These are phyloP conservation scores for Pteruthius melanotis DNA, from an alignment of 2,113 vertebrate species.

Conservation along the genomic window DNA sequence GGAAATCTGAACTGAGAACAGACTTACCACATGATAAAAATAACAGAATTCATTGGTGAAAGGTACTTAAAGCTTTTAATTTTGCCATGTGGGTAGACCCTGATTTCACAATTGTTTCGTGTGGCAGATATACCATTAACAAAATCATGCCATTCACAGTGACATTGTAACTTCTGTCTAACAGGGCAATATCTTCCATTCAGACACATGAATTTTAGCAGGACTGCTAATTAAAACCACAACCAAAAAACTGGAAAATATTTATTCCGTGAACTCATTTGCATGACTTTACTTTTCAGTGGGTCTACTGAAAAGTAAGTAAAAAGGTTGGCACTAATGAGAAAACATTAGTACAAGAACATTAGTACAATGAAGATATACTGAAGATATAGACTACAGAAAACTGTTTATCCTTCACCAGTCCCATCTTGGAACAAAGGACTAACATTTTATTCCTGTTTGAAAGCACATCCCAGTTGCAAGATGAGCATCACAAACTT, in stretches of 20 bases:
- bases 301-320: neutral
- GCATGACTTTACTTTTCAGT: neutral
- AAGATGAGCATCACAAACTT: neutral
- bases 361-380: neutral
- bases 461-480: neutral
- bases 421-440: neutral
- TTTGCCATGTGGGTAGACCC: neutral
- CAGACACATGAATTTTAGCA: neutral
- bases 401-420: neutral
- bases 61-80: neutral
- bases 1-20: slow-evolving; percentile 21
- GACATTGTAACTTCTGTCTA: neutral
- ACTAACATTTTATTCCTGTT: neutral
- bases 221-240: neutral
- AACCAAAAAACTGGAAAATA: neutral
- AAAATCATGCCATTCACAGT: neutral
- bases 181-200: neutral
- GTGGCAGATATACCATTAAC: neutral
- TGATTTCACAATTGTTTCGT: neutral
- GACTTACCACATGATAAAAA: neutral
- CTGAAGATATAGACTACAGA: neutral
- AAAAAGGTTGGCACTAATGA: neutral
- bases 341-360: neutral
- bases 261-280: neutral
- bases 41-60: neutral